phyloP scores from a whole-genome alignment of 2,797 vertebrate genomes.

The Poecile montanus region DNA sequence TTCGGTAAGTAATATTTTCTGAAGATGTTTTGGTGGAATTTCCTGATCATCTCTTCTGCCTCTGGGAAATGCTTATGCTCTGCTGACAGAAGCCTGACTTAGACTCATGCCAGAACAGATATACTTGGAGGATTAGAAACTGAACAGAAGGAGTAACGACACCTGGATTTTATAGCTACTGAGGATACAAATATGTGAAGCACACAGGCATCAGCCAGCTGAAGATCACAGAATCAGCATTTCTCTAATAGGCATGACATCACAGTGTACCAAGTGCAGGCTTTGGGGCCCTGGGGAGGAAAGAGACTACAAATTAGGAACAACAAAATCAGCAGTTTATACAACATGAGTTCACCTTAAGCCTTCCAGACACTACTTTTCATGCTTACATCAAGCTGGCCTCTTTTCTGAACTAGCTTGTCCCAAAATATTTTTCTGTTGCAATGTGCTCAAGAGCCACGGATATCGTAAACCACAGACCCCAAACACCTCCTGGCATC shows the following conservation, averaged over 20 bases:
- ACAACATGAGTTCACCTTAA: background rate
- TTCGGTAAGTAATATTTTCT: background rate
- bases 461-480: background rate
- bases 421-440: background rate
- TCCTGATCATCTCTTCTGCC: background rate
- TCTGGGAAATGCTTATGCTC: background rate
- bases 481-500: background rate
- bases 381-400: background rate
- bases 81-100: background rate
- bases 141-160: background rate
- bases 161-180: slow-evolving; percentile 4
- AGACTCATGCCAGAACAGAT: background rate
- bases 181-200: background rate
- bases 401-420: background rate
- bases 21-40: background rate
- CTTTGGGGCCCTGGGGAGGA: background rate
- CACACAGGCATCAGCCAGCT: background rate
- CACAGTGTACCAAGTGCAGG: background rate
- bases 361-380: background rate
- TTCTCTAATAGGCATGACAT: slow-evolving; percentile 3
- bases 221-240: background rate
- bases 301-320: background rate
- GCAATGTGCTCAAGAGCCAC: background rate
- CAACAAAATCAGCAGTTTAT: background rate
- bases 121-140: background rate